phyloP scores from a whole-genome alignment of 2,113 vertebrate genomes.

The Plecturocebus donacophilus region DNA sequence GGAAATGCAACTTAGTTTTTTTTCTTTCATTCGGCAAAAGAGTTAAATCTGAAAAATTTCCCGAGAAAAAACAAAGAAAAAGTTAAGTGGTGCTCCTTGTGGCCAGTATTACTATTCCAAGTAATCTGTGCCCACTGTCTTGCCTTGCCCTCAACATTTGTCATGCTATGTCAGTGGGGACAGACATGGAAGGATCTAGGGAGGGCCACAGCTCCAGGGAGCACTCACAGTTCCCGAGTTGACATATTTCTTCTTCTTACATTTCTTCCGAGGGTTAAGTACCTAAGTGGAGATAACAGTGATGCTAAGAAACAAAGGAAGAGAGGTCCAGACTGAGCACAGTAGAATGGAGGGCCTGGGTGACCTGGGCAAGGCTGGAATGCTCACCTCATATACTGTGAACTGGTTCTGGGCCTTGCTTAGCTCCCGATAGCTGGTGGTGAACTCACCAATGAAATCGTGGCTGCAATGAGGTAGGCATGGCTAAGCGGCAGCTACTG shows the following conservation, averaged over 20 bases:
- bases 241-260: slow-evolving; percentile 98
- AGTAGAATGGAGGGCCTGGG: not conserved
- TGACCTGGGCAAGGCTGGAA: not conserved
- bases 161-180: not conserved
- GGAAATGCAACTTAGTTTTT: not conserved
- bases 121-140: not conserved
- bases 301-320: not conserved
- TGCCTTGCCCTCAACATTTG: not conserved
- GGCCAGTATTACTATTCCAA: not conserved
- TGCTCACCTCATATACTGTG: slow-evolving; percentile 91
- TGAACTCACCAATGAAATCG: slow-evolving; percentile 98
- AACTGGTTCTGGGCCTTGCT: slow-evolving; percentile 98
- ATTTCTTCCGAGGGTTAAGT: slow-evolving; percentile 98
- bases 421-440: slow-evolving; percentile 98
- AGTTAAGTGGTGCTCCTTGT: not conserved
- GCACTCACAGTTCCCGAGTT: slow-evolving; percentile 97
- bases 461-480: slow-evolving; percentile 86
- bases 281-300: slow-evolving; percentile 84
- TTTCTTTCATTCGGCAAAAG: not conserved
- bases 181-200: not conserved
- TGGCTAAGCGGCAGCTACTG: not conserved
- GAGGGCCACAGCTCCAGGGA: not conserved
- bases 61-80: not conserved
- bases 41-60: not conserved
- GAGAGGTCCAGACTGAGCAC: too few relatives aligned